Conservation (phyloP, 2,888 invertebrate genomes). For the Chrysolina oricalcia region DNA sequence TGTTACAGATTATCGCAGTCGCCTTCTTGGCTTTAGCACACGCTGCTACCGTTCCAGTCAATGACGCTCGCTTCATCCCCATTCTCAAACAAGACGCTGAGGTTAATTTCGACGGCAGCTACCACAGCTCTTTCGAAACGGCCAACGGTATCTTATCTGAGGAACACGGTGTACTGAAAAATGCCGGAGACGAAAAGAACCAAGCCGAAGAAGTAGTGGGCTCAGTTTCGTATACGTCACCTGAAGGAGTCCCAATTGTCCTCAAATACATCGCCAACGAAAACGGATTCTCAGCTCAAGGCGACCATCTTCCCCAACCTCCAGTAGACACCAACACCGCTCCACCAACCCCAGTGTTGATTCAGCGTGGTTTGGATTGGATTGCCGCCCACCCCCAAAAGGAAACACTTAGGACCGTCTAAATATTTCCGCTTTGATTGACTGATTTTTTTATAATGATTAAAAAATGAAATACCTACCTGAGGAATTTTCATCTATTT, state of each 20-base stretch:
- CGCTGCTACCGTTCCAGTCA: constrained; percentile 61
- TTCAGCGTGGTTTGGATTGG: constrained; percentile 79
- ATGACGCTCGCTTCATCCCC: background rate
- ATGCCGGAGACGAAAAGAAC: constrained; percentile 60
- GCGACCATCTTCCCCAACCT: constrained; percentile 73
- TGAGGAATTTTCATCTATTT: too few relatives aligned
- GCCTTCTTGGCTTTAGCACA: constrained; percentile 59
- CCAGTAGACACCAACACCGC: constrained; percentile 80
- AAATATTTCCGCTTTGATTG: background rate
- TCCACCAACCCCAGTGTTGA: constrained; percentile 81
- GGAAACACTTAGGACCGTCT: constrained; percentile 22
- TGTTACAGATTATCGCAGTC: constrained; percentile 58
- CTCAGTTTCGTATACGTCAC: constrained; percentile 56
- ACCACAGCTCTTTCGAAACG: constrained; percentile 72
- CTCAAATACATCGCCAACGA: constrained; percentile 74
- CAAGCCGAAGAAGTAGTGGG: constrained; percentile 62
- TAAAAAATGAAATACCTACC: too few relatives aligned
- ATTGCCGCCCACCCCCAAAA: constrained; percentile 76
- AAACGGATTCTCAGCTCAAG: constrained; percentile 75
- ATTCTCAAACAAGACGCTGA: constrained; percentile 67
- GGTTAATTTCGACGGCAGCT: constrained; percentile 72
- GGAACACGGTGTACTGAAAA: constrained; percentile 67
- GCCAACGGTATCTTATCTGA: constrained; percentile 72
- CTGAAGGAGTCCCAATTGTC: constrained; percentile 57
- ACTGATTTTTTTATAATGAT: constrained; percentile 14